These are phyloP conservation scores for Elephantulus edwardii DNA, from an alignment of 2,113 vertebrate species.

Conservation along the genomic window DNA sequence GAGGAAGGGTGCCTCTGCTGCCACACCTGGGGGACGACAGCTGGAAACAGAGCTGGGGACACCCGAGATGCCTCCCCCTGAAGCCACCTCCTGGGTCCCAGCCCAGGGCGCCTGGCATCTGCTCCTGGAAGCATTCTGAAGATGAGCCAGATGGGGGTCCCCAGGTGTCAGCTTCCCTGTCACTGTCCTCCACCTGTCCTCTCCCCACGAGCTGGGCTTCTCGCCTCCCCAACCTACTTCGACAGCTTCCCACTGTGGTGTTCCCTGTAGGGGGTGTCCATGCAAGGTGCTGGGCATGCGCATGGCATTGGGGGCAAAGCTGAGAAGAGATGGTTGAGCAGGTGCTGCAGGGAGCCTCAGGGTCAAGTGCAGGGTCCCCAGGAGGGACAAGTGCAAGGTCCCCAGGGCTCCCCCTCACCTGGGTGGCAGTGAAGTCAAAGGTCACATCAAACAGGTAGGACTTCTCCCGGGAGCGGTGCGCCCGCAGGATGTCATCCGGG, in stretches of 20 bases:
- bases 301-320: not conserved
- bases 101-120: not conserved
- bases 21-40: not conserved
- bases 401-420: conserved; percentile 82
- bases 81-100: not conserved
- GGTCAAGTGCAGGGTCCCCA: not conserved
- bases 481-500: conserved; percentile 89
- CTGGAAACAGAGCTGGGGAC: not conserved
- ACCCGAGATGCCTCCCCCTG: conserved; percentile 4
- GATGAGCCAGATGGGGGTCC: not conserved
- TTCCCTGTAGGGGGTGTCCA: accelerated
- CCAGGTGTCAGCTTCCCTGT: not conserved
- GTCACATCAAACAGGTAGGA: conserved; percentile 92
- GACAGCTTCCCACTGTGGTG: not conserved
- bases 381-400: not conserved
- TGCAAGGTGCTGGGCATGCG: accelerated
- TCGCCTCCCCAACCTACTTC: accelerated
- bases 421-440: conserved; percentile 92
- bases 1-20: not conserved
- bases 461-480: conserved; percentile 92
- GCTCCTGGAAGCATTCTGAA: not conserved
- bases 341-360: not conserved
- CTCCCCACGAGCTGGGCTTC: not conserved
- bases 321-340: not conserved
- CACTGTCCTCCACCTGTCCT: not conserved